Base-by-base conservation (phyloP, 1,140 invertebrate species). In the Tetramorium simillimum region DNA sequence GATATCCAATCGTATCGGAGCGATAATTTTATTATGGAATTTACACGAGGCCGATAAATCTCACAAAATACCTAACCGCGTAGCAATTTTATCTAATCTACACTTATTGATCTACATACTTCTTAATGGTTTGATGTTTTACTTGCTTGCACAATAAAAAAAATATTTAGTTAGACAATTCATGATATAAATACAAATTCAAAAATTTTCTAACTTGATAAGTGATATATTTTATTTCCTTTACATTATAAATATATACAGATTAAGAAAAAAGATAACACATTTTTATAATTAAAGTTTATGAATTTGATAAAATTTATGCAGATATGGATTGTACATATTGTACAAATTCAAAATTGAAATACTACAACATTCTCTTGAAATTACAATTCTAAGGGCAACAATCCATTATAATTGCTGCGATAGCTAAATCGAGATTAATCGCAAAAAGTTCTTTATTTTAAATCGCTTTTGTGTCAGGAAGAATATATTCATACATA, bases 21-120 rank as follows among this genome's bases (percentile, higher is more conserved):
- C 82, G 73, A 85, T 85, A 85, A 85, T 85, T 76, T 76, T 60
- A 85, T 85, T 65, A 62, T 73, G 53, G 69, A 84, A 84, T 84
- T 84, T 84, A 84, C 69, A 75, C 28, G n/a, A 37, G 18, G 3
- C 53, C 53, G 56, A 84, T 84, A 84, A 84, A 84, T 84, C 40
- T 84, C 69, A 33, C 53, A 70, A 60, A 84, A 84, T 73, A 60
- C 24, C 43, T 69, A 69, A 69, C 40, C 24, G 46, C 43, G 28
- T 21, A 16, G 24, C 69, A 24, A 73, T 84, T 33, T 33, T 3
- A 84, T 33, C 56, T 75, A 60, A 84, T 62, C 53, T 80, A 51
- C 9, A 53, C 62, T 16, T 49, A 62, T 53, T 12, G 49, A 67
- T 24, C 49, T 9, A n/a, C 12, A 58, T 33, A 1, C 24, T 60